Evolutionary conservation across 64 coral and sea anemone species (phyloP), one percentile per base, ranked within the genome.

Genomic region (Stichodactyla mertensii): DNA sequence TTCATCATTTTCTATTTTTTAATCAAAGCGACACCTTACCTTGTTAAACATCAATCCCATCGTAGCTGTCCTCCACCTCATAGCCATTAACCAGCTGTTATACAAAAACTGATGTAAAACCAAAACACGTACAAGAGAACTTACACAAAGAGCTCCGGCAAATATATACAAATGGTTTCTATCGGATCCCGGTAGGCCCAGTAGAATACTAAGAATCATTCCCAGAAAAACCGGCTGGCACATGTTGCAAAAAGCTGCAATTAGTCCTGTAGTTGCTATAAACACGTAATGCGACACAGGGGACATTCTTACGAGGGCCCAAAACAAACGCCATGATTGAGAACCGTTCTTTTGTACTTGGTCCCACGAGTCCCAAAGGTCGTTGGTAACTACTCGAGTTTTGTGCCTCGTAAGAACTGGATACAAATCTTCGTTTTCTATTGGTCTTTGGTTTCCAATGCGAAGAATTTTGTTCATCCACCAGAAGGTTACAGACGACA

Each of bases 381-480:
- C 51, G 69, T 86, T 9, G 5, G 53, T 84, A 12, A 91, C 16
- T 10, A 54, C 56, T 31, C 58, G 55, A 31, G 83, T 79, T 54
- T 55, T 78, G 77, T 91, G 18, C 54, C 74, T 24, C 20, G 36
- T 16, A 8, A 60, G 7, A 60, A 91, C 52, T 16, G 90, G 67
- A 57, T 84, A 87, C 13, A 95, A 26, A 55, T 95, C 94, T n/a
- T 74, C 55, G 59, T 87, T 77, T 62, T 95, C 91, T 67, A 95
- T 57, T 51, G 88, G 94, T 52, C 91, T 77, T 64, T 92, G 55
- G 85, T 52, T 92, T 12, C 94, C 94, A 18, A 86, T 54, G 51
- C 82, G 88, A 20, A 95, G 79, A 1, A 86, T 85, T 19, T 85
- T 87, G 22, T 87, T 89, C 87, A 95, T 88, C 94, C 94, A 96